Conservation (phyloP, 2,888 invertebrate genomes). For the Sesia bembeciformis region DNA sequence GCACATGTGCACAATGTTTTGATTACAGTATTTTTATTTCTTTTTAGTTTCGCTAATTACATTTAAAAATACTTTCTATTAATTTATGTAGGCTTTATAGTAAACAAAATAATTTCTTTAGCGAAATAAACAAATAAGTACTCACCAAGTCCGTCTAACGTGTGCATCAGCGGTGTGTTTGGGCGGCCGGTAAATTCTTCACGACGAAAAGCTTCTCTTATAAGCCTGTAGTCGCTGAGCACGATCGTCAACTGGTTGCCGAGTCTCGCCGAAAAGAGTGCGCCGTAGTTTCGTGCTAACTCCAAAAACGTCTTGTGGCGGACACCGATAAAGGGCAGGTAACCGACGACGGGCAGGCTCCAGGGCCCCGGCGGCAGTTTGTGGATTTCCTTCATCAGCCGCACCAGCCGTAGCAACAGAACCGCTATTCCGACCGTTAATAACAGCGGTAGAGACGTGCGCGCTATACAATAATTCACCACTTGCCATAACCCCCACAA, state of each 20-base stretch:
- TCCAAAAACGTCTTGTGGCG: conserved; percentile 86
- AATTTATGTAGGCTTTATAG: no score
- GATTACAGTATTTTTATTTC: background rate
- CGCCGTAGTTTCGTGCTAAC: conserved; percentile 85
- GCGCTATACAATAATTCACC: conserved; percentile 54
- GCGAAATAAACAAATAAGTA: conserved; percentile 15
- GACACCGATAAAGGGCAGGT: conserved; percentile 85
- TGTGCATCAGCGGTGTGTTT: conserved; percentile 87
- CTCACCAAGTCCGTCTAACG: conserved; percentile 93
- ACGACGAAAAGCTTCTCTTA: conserved; percentile 88
- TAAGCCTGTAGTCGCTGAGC: conserved; percentile 88
- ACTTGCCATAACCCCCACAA: conserved; percentile 70
- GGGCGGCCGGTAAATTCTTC: conserved; percentile 93
- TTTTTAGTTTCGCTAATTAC: background rate
- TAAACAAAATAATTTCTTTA: background rate
- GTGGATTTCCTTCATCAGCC: conserved; percentile 52
- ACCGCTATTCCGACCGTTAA: conserved; percentile 61
- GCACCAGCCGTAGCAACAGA: conserved; percentile 59
- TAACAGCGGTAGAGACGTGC: conserved; percentile 56
- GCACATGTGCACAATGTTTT: conserved; percentile 5
- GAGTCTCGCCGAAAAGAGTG: conserved; percentile 85
- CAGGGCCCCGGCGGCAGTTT: conserved; percentile 90
- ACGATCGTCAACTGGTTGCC: conserved; percentile 90
- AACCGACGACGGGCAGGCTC: conserved; percentile 90
- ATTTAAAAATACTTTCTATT: background rate